Evolutionary conservation across 2,113 vertebrate genomes (phyloP).

Genomic region (Eclectus roratus): DNA sequence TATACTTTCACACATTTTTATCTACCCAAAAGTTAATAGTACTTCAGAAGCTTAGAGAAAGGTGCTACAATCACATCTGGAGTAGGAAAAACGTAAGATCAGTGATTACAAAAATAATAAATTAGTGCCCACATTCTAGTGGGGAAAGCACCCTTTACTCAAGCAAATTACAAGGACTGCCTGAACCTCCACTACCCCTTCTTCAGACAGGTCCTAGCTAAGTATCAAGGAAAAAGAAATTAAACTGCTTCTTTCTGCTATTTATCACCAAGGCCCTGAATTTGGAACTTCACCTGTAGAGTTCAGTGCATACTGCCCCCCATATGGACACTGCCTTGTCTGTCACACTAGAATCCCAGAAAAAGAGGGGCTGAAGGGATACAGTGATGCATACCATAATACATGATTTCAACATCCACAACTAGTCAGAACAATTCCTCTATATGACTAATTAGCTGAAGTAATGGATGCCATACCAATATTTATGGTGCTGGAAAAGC

Average conservation of each 20-base stretch:
- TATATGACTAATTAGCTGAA: conserved; percentile 65
- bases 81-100: background rate
- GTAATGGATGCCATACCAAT: conserved; percentile 36
- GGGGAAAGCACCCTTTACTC: background rate
- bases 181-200: background rate
- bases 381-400: background rate
- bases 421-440: conserved; percentile 64
- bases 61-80: background rate
- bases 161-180: background rate
- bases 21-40: background rate
- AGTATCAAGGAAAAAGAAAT: background rate
- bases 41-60: background rate
- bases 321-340: background rate
- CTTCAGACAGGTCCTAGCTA: background rate
- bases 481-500: conserved; percentile 42
- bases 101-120: background rate
- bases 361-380: background rate
- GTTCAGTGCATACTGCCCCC: background rate
- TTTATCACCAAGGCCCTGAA: background rate
- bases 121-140: background rate
- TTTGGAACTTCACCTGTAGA: background rate
- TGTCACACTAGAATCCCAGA: background rate
- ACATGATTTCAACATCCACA: conserved; percentile 29
- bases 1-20: background rate
- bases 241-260: background rate